phyloP scores from a whole-genome alignment of 2,888 invertebrate genomes.

The Nemapogon koenigi region DNA sequence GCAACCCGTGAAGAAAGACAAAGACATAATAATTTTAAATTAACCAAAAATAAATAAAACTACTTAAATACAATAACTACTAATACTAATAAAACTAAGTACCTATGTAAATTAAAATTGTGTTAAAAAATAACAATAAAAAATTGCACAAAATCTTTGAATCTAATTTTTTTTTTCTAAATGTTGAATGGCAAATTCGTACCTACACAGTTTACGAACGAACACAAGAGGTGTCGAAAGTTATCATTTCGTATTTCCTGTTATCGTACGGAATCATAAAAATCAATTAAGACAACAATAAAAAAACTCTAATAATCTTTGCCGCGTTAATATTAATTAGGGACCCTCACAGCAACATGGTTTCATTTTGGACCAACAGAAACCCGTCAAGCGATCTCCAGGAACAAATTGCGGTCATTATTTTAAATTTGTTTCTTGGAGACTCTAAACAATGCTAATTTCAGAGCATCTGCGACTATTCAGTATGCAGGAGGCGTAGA shows the following conservation, averaged over 20 bases:
- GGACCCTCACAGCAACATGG: too few relatives aligned
- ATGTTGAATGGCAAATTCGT: too few relatives aligned
- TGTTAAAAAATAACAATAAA: too few relatives aligned
- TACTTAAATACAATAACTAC: too few relatives aligned
- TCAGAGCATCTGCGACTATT: constrained; percentile 38
- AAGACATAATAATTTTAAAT: too few relatives aligned
- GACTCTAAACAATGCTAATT: constrained; percentile 45
- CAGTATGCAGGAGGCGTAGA: constrained; percentile 39
- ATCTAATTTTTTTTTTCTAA: too few relatives aligned
- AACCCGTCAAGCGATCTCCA: constrained; percentile 4
- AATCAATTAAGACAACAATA: not conserved
- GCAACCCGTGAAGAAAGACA: too few relatives aligned
- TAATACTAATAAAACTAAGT: too few relatives aligned
- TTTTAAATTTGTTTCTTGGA: constrained; percentile 33
- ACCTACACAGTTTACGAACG: not conserved
- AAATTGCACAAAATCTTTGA: too few relatives aligned
- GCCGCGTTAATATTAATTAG: too few relatives aligned
- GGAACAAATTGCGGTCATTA: constrained; percentile 33
- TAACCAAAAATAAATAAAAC: too few relatives aligned
- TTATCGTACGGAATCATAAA: not conserved
- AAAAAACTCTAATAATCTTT: not conserved
- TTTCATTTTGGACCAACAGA: constrained; percentile 5
- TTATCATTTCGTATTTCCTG: not conserved
- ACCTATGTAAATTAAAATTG: too few relatives aligned
- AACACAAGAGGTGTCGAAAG: not conserved